Evolutionary conservation across 2,797 vertebrate species (phyloP).

Genomic region (Hippocampus kuda): DNA sequence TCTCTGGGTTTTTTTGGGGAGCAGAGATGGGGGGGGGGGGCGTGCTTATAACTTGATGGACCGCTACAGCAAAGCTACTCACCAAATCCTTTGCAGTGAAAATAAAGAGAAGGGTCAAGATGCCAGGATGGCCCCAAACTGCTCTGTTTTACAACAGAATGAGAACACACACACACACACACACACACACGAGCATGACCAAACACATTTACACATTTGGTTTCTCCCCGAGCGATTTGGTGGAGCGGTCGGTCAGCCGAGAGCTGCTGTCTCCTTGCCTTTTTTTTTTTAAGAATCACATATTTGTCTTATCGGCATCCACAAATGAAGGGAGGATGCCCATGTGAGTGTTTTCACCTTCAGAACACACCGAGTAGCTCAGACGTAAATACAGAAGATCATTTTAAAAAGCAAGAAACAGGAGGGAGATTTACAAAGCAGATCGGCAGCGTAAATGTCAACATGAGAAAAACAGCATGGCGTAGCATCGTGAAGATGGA

Average conservation of each 20-base stretch:
- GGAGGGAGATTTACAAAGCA: not conserved
- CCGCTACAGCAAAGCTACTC: not conserved
- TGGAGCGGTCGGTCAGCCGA: not conserved
- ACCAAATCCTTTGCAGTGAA: conserved; percentile 7
- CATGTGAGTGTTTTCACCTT: not conserved
- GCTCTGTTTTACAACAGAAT: not conserved
- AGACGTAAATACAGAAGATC: not conserved
- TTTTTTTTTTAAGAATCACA: not conserved
- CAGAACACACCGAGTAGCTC: not conserved
- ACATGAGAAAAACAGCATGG: too few species aligned
- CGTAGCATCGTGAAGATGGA: not conserved
- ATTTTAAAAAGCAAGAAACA: not conserved
- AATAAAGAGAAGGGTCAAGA: conserved; percentile 6
- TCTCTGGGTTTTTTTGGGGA: too few species aligned
- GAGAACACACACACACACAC: conserved; percentile 1
- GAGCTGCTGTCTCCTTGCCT: not conserved
- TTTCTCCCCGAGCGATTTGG: not conserved
- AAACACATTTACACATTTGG: not conserved
- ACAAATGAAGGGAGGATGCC: not conserved
- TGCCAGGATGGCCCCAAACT: not conserved
- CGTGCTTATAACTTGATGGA: not conserved
- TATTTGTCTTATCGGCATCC: not conserved
- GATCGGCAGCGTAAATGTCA: too few species aligned
- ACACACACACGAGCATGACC: not conserved
- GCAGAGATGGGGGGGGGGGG: too few species aligned